Percentiles rank a stretch among this genome's conserved stretches.
These are phyloP conservation scores for Phenganax marumi DNA, from an alignment of 92 coral and sea anemone genomes.

Conservation along the genomic window DNA sequence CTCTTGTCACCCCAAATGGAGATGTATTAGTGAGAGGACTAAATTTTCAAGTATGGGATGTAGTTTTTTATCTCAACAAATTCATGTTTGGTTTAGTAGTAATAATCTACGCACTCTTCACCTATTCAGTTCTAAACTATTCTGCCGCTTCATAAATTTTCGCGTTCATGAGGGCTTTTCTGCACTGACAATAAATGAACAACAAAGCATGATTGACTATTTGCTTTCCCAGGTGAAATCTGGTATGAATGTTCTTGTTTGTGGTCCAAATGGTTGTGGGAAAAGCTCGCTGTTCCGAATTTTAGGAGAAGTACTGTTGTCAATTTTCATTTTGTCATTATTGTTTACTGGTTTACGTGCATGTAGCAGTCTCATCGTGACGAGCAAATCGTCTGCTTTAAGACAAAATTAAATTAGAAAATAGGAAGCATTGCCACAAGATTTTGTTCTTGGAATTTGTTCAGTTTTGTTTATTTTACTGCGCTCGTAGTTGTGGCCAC, in stretches of 20 bases:
- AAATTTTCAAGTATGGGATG: slow-evolving; percentile 70
- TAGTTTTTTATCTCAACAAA: not conserved
- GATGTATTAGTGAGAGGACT: slow-evolving; percentile 81
- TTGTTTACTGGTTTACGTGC: not conserved
- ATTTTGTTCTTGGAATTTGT: not conserved
- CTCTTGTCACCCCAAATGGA: slow-evolving; percentile 91
- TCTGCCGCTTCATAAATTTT: too few relatives aligned
- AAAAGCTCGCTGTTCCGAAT: slow-evolving; percentile 94
- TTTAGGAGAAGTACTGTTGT: slow-evolving; percentile 79
- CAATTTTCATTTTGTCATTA: not conserved
- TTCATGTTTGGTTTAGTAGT: too few relatives aligned
- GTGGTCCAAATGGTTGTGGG: slow-evolving; percentile 99
- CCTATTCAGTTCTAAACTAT: too few relatives aligned
- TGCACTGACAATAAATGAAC: not conserved
- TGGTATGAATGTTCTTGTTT: slow-evolving; percentile 94
- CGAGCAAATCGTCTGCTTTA: not conserved
- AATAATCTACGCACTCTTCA: too few relatives aligned
- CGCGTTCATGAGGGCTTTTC: too few relatives aligned
- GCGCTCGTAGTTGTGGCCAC: slow-evolving; percentile 77
- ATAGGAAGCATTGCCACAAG: not conserved
- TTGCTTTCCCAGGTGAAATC: slow-evolving; percentile 72
- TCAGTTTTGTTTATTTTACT: slow-evolving; percentile 16
- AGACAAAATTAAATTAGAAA: too few relatives aligned
- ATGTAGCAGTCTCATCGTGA: not conserved
- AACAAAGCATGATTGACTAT: not conserved